These are phyloP conservation scores for Eidolon dupreanum DNA, from an alignment of 2,797 vertebrate genomes.

Conservation along the genomic window DNA sequence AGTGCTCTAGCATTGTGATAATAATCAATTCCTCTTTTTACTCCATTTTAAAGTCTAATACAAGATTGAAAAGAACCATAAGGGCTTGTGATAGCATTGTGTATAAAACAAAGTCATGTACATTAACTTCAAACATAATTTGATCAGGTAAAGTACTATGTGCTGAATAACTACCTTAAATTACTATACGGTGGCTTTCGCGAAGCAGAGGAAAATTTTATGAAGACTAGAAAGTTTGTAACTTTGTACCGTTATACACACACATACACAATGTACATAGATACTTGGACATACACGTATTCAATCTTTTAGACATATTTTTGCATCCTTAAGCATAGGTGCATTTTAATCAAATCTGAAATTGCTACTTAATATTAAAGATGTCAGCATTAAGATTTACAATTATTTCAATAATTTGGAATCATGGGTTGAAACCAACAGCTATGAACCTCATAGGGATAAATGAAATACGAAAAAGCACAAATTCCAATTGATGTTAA, in stretches of 20 bases:
- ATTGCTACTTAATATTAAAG: background rate
- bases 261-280: too few species aligned
- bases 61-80: background rate
- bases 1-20: background rate
- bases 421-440: background rate
- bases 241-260: background rate
- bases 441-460: background rate
- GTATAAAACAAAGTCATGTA: background rate
- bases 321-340: background rate
- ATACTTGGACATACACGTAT: background rate
- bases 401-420: background rate
- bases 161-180: background rate
- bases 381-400: background rate
- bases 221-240: background rate
- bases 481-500: conserved; percentile 13
- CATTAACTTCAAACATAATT: background rate
- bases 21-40: background rate
- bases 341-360: background rate
- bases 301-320: background rate
- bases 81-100: background rate
- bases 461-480: conserved; percentile 19
- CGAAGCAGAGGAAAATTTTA: background rate
- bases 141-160: background rate
- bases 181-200: background rate
- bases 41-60: background rate